A percentile compares a stretch with the other conserved stretches of the same genome.
phyloP scores from a whole-genome alignment of 92 coral and sea anemone species.

The Meandrina meandrites region DNA sequence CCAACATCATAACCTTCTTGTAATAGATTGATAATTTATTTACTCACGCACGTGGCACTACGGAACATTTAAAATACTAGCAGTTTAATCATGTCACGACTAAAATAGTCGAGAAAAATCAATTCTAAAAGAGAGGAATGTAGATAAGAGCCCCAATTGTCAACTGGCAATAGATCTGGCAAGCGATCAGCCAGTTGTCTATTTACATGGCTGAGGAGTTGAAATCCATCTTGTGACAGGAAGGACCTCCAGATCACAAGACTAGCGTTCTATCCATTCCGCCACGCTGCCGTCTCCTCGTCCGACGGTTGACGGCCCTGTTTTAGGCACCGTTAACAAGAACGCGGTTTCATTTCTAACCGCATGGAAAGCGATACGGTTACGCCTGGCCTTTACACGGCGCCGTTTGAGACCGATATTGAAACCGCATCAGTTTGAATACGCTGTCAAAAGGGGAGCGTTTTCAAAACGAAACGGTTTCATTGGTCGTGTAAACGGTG shows the following conservation, averaged over 20 bases:
- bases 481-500: too few relatives aligned
- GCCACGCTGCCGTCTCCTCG: not conserved
- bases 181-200: not conserved
- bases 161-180: not conserved
- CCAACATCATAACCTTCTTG: not conserved
- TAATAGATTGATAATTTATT: not conserved
- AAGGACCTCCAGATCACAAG: not conserved
- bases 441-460: too few relatives aligned
- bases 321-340: too few relatives aligned
- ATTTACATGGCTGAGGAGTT: not conserved
- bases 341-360: too few relatives aligned
- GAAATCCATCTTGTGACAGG: not conserved
- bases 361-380: too few relatives aligned
- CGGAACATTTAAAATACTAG: not conserved
- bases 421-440: too few relatives aligned
- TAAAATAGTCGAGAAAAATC: not conserved
- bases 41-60: not conserved
- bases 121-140: not conserved
- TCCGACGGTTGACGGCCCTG: not conserved
- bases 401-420: too few relatives aligned
- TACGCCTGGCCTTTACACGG: too few relatives aligned
- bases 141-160: not conserved
- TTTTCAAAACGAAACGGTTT: too few relatives aligned
- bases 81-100: not conserved
- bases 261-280: not conserved